phyloP scores from a whole-genome alignment of 1,140 invertebrate genomes.

The Acromyrmex heyeri region DNA sequence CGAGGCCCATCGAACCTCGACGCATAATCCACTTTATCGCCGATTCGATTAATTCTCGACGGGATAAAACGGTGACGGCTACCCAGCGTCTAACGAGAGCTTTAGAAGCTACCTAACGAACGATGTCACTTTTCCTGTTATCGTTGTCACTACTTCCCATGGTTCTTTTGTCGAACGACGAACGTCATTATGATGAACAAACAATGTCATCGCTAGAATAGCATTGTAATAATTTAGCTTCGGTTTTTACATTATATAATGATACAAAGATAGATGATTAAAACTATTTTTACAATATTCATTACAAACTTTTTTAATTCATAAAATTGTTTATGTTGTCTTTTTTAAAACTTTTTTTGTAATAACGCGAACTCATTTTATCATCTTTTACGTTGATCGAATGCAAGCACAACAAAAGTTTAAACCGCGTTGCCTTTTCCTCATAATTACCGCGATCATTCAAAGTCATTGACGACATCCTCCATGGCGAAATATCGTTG shows the following conservation, averaged over 20 bases:
- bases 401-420: neutral
- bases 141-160: conserved; percentile 50
- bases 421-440: neutral
- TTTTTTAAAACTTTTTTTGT: neutral
- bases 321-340: neutral
- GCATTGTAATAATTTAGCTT: conserved; percentile 6
- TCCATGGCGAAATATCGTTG: conserved; percentile 53
- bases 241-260: neutral
- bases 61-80: conserved; percentile 67
- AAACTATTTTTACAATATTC: neutral
- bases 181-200: conserved; percentile 34
- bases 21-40: conserved; percentile 71
- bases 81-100: conserved; percentile 67
- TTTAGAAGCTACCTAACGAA: conserved; percentile 56
- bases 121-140: conserved; percentile 61
- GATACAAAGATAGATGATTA: neutral
- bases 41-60: conserved; percentile 70
- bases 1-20: conserved; percentile 66
- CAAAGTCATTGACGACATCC: conserved; percentile 57
- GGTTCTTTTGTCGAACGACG: conserved; percentile 42
- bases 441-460: conserved; percentile 55
- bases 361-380: neutral
- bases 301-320: neutral
- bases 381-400: neutral
- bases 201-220: conserved; percentile 38